Evolutionary conservation across 1,140 invertebrate species (phyloP).

Genomic region (Aporrectodea caliginosa): DNA sequence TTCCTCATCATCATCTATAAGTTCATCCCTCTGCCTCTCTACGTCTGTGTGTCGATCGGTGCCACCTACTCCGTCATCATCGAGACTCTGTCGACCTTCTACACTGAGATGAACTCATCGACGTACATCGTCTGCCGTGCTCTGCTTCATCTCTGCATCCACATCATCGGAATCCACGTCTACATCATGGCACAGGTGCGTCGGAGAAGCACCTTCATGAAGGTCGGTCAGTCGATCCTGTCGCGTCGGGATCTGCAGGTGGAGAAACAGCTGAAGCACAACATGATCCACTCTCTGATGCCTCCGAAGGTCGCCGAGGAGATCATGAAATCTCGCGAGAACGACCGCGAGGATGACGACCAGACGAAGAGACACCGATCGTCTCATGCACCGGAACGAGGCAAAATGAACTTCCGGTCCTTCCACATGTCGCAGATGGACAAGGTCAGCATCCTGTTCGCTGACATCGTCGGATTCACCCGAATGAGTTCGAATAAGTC

Average conservation of each 20-base stretch:
- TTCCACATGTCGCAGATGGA: conserved; percentile 92
- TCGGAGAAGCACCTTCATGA: conserved; percentile 92
- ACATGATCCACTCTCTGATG: conserved; percentile 97
- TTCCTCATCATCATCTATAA: conserved; percentile 87
- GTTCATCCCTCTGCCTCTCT: conserved; percentile 83
- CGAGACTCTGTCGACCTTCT: conserved; percentile 60
- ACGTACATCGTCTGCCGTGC: conserved; percentile 62
- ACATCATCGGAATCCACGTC: conserved; percentile 87
- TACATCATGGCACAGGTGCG: conserved; percentile 78
- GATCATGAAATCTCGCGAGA: conserved; percentile 17
- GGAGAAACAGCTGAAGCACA: conserved; percentile 90
- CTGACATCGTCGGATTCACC: conserved; percentile 96
- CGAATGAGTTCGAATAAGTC: conserved; percentile 92
- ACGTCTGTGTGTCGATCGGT: conserved; percentile 73
- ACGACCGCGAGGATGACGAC: conserved; percentile 32
- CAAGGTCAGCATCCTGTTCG: conserved; percentile 83
- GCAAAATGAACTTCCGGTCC: conserved; percentile 54
- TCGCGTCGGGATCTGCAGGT: conserved; percentile 81
- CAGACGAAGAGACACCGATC: conserved; percentile 38
- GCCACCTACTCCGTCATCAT: conserved; percentile 76
- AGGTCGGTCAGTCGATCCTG: conserved; percentile 85
- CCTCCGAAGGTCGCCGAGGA: conserved; percentile 75
- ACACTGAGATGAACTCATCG: conserved; percentile 36
- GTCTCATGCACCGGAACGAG: neutral
- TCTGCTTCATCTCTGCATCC: conserved; percentile 80